These are phyloP conservation scores for Drosophila stalkeri DNA, from an alignment of 2,888 invertebrate genomes.

Conservation along the genomic window DNA sequence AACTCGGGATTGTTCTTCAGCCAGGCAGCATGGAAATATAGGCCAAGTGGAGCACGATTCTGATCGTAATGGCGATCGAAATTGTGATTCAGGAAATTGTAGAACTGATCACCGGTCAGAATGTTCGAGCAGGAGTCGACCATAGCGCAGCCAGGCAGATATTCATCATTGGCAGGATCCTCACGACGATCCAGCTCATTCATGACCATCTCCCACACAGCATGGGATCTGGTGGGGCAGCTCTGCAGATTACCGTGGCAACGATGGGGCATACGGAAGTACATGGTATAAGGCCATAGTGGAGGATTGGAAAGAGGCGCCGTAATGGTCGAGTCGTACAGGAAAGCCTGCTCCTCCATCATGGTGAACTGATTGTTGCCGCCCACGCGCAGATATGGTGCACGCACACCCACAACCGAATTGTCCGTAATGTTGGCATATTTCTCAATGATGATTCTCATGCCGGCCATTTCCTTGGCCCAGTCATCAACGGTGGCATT, in stretches of 20 bases:
- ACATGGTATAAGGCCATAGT: constrained; percentile 99
- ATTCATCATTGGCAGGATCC: constrained; percentile 95
- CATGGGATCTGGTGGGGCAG: constrained; percentile 96
- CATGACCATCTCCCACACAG: constrained; percentile 98
- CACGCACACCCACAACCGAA: constrained; percentile 95
- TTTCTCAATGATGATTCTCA: constrained; percentile 95
- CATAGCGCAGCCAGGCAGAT: constrained; percentile 96
- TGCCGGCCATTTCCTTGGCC: constrained; percentile 98
- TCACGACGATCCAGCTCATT: constrained; percentile 96
- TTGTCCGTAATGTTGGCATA: constrained; percentile 95
- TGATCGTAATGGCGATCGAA: constrained; percentile 96
- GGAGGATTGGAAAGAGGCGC: constrained; percentile 96
- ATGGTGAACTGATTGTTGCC: constrained; percentile 98
- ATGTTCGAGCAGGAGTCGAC: constrained; percentile 98
- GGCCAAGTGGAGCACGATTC: constrained; percentile 94
- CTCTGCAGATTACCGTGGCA: constrained; percentile 97
- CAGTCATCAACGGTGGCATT: constrained; percentile 96
- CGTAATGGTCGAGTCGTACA: constrained; percentile 97
- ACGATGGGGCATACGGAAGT: constrained; percentile 97
- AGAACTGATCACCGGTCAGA: constrained; percentile 95
- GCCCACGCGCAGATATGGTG: constrained; percentile 95
- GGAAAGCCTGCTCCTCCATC: constrained; percentile 98
- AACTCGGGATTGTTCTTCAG: constrained; percentile 96
- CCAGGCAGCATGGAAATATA: constrained; percentile 98
- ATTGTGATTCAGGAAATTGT: constrained; percentile 96